phyloP scores from a whole-genome alignment of 2,113 vertebrate genomes.

The Dasyprocta punctata region DNA sequence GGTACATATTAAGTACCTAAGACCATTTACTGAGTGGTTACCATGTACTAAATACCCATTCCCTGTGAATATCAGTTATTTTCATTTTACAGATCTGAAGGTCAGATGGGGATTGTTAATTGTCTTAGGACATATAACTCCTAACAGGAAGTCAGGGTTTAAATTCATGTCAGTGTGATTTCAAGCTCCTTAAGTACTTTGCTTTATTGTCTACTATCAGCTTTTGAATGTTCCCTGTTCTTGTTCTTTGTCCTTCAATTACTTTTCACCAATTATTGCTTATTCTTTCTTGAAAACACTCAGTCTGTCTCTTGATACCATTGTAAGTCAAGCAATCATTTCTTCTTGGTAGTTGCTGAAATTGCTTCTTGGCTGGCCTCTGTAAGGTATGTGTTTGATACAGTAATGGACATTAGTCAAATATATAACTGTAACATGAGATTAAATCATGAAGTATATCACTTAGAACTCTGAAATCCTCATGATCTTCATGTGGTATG shows the following conservation, averaged over 20 bases:
- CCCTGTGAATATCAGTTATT: conserved; percentile 7
- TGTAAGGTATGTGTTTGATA: background rate
- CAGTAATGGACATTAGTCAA: background rate
- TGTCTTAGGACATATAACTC: background rate
- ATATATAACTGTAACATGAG: background rate
- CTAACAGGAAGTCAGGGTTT: background rate
- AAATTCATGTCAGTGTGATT: background rate
- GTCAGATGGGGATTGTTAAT: background rate
- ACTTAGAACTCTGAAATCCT: background rate
- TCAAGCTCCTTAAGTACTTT: background rate
- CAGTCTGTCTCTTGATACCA: background rate
- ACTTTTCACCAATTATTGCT: background rate
- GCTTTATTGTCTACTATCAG: background rate
- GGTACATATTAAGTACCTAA: background rate
- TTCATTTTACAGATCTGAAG: background rate
- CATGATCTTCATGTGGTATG: background rate
- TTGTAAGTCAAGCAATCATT: background rate
- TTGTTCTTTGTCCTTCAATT: background rate
- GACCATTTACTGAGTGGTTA: background rate
- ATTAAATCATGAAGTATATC: background rate
- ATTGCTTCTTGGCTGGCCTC: background rate
- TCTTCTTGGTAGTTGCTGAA: background rate
- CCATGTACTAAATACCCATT: background rate
- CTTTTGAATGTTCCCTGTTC: background rate
- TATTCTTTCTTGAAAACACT: conserved; percentile 30